Base-by-base conservation (phyloP, 2,888 invertebrate species). In the Adelphocoris suturalis region DNA sequence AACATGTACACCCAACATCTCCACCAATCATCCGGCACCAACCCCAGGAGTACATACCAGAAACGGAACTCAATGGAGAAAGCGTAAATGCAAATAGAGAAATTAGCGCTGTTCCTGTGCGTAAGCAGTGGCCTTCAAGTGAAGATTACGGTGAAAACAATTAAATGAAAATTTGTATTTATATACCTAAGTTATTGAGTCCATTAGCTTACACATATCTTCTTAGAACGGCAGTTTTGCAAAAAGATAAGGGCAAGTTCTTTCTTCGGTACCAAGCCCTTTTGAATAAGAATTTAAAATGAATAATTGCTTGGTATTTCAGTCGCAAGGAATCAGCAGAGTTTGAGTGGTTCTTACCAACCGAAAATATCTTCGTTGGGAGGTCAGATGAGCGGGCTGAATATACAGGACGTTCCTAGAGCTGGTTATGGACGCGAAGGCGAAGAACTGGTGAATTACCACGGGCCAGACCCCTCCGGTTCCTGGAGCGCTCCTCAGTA, bases 351-450 rank as follows among this genome's bases (percentile, higher is more conserved):
- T 19, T 0, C 16, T 9, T 82, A 82, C 27, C 82, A 52, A 48
- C 23, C 16, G 52, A 82, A 82, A 82, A 14, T 82, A 52, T 52
- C 82, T 23, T 12, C 61, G 9, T 19, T 48, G 48, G 47, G 81
- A 27, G 86, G 37, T 37, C 68, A 86, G 23, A 46, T 48, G 75
- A 75, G 86, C 28, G 48, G 48, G 19, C 68, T 86, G 0, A 86
- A 47, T 16, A 46, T 75, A 3, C 88, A 28, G 78, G 88, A 88
- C 12, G 48, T 86, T 14, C 55, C 87, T 9, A 82, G 87, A 48
- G 47, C 90, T n/a, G 84, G 90, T 28, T 92, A 92, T 80, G 92
- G 92, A 0, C 90, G 92, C 46, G 92, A 92, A 89, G 92, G 92
- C 9, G 92, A 92, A 90, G 92, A 90, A 16, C 55, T 90, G 78